Base-by-base conservation (phyloP, 1,140 invertebrate species). In the Aphidius gifuensis region DNA sequence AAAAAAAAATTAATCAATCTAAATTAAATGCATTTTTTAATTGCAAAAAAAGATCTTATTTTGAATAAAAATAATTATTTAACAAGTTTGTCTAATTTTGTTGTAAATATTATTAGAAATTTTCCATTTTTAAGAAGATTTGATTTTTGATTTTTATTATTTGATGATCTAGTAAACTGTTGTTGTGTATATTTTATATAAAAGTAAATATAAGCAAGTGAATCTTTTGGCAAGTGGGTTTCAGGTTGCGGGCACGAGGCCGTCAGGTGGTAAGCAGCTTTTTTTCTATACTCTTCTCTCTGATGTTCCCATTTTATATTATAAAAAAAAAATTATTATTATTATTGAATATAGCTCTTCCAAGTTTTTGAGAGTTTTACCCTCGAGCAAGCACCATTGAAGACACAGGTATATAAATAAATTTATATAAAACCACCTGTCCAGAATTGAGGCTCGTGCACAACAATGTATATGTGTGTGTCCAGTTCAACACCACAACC, bases 201-300 rank as follows among this genome's bases (percentile, higher is more conserved):
- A 32, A 32, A 32, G 4, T 32, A 32, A 32, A 32, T 32, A 75
- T 68, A 71, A 49, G 68, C 67, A 72, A 74, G 58, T 65, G 66
- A 70, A 74, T 68, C 69, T 46, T 64, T 51, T 57, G 23, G 23
- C 23, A 32, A 61, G 23, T 61, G 63, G 66, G 67, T 71, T 61
- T 74, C 69, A 45, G 62, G 68, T 75, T 75, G 64, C 70, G 48
- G 63, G 68, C 71, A 70, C 68, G 68, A 72, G 65, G 51, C 68
- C 69, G 73, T 74, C 75, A 77, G 75, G 67, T 77, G 74, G 74
- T 58, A 68, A 71, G 73, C 74, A 74, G 69, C 9, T 56, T 43
- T 4, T 23, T 32, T 32, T 32, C 4, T 39, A 23, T 56, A 47
- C 32, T 47, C 38, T n/a, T 8, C 16, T 50, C 56, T 50, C 54